These are phyloP conservation scores for Eudorcas thomsonii DNA, from an alignment of 2,113 vertebrate genomes.

Conservation along the genomic window DNA sequence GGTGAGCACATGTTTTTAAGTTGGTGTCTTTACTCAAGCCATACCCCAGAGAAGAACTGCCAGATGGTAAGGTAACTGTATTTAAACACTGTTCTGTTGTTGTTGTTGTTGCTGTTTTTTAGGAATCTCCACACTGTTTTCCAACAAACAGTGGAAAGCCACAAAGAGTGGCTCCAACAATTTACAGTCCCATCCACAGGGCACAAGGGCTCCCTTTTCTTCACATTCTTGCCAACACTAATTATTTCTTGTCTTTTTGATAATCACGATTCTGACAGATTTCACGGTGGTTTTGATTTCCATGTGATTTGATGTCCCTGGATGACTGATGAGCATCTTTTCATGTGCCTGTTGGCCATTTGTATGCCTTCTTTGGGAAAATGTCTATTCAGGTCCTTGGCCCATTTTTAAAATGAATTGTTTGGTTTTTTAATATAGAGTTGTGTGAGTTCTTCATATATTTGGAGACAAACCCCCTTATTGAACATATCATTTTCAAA, in stretches of 20 bases:
- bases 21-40: neutral
- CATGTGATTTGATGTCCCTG: neutral
- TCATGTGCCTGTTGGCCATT: neutral
- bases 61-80: neutral
- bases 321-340: neutral
- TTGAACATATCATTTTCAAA: neutral
- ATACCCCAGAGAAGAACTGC: neutral
- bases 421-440: neutral
- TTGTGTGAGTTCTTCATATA: neutral
- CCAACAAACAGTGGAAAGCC: too few species aligned
- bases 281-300: neutral
- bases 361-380: neutral
- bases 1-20: neutral
- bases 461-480: neutral
- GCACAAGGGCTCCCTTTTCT: neutral
- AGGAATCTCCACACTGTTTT: neutral
- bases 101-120: neutral
- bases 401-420: neutral
- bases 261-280: neutral
- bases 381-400: neutral
- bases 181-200: neutral
- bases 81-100: neutral
- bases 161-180: neutral
- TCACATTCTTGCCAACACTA: neutral
- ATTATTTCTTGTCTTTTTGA: neutral